Conservation (phyloP, 2,888 invertebrate genomes). For the Agonopterix alstromeriana region DNA sequence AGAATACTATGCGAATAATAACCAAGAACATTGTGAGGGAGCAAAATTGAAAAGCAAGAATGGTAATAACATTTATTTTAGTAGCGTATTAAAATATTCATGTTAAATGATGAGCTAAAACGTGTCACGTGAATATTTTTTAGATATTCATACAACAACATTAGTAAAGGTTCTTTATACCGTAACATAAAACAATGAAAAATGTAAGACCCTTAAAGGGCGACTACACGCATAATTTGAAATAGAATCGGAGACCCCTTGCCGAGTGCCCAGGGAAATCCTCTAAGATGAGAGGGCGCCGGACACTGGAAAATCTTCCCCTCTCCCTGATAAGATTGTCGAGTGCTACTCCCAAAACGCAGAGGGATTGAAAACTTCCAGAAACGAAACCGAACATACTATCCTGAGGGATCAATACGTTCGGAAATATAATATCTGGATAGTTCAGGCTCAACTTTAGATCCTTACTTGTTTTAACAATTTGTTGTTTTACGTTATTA, state of each 20-base stretch:
- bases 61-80: too few relatives aligned
- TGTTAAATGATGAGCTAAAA: too few relatives aligned
- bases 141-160: too few relatives aligned
- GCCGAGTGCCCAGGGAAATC: slow-evolving; percentile 58
- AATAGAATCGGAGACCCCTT: slow-evolving; percentile 57
- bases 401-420: slow-evolving; percentile 72
- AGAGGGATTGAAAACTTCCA: slow-evolving; percentile 73
- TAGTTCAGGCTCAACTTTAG: slow-evolving; percentile 46
- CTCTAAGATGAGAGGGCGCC: slow-evolving; percentile 63
- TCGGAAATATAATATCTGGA: slow-evolving; percentile 69
- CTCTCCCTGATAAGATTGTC: slow-evolving; percentile 72
- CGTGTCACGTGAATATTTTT: too few relatives aligned
- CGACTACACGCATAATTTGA: slow-evolving; percentile 62
- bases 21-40: too few relatives aligned
- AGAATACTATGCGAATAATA: too few relatives aligned
- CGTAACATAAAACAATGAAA: slow-evolving; percentile 18
- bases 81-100: too few relatives aligned
- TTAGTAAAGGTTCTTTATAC: background rate
- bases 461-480: slow-evolving; percentile 31
- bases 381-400: slow-evolving; percentile 68
- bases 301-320: slow-evolving; percentile 71
- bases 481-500: slow-evolving; percentile 44
- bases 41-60: too few relatives aligned
- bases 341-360: slow-evolving; percentile 73
- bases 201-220: slow-evolving; percentile 48